Evolutionary conservation across 2,113 vertebrate species (phyloP), one percentile per base, ranked within the genome.

Genomic region (Myodes glareolus): DNA sequence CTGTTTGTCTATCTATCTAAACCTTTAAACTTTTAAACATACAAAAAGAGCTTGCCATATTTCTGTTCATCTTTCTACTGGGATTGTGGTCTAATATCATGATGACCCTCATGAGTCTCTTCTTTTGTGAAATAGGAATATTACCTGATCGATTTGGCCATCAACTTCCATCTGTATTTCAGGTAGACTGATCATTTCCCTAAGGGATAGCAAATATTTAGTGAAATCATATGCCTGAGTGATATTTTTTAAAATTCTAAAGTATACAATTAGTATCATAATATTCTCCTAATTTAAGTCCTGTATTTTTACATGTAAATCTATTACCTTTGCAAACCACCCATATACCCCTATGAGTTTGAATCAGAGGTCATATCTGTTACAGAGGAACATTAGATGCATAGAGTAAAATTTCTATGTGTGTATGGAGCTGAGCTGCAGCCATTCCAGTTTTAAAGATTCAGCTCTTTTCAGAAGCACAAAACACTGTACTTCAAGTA

Each of bases 251-350:
- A 6, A 70, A 58, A 76, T 80, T 87, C 55, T 81, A 91, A 93
- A 80, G 29, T n/a, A 52, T 4, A 92, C 77, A 39, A 75, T 87
- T 82, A 72, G 42, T 77, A 39, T 93, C 31, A 73, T 19, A 42
- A 81, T 42, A 27, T 68, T 94, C 31, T 93, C 14, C 8, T 70
- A 81, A 65, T 63, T 63, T 47, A 36, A 21, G n/a, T 25, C 19
- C 90, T 50, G 33, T 68, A 67, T 47, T 90, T 89, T 88, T 90
- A 78, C 27, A 65, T 95, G 25, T 81, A 88, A 29, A 19, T 85
- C 36, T 42, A 11, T 65, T 80, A 1, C 31, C 45, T 92, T 80
- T 50, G 27, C 31, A 67, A 95, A 85, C 17, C 67, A 61, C 36
- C 67, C 76, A 39, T 81, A 92, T 84, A 90, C 6, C 16, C 42